Conservation (phyloP, 2,888 invertebrate species). For the Drosophila neotestacea region DNA sequence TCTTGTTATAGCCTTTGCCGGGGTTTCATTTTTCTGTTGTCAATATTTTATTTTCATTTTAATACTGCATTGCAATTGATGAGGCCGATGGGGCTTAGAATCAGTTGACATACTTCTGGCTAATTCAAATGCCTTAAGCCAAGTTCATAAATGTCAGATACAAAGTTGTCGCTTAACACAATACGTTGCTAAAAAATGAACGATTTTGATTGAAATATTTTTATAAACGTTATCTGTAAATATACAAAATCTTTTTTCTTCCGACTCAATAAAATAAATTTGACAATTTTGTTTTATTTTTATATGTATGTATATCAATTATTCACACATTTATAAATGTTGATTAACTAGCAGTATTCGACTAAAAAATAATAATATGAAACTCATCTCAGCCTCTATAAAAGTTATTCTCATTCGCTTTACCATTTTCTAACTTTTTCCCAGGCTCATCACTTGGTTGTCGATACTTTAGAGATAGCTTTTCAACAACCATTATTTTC, state of each 20-base stretch:
- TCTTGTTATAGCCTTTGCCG: background rate
- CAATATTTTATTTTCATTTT: slow-evolving; percentile 1
- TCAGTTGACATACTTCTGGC: slow-evolving; percentile 10
- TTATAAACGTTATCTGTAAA: too few species aligned
- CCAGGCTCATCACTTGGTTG: slow-evolving; percentile 9
- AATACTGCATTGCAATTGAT: slow-evolving; percentile 34
- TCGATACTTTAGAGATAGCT: background rate
- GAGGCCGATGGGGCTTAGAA: slow-evolving; percentile 17
- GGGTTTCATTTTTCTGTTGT: background rate
- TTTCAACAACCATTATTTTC: slow-evolving; percentile 44
- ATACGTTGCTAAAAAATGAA: background rate
- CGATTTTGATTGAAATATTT: too few species aligned
- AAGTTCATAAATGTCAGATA: background rate
- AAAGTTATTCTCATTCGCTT: background rate
- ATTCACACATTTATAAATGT: too few species aligned
- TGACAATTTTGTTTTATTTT: too few species aligned
- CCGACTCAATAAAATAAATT: too few species aligned
- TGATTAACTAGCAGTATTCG: too few species aligned
- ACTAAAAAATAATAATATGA: background rate
- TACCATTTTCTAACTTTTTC: slow-evolving; percentile 3
- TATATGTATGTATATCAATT: too few species aligned
- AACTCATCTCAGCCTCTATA: too few species aligned
- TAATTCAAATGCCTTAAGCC: slow-evolving; percentile 3
- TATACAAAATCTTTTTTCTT: too few species aligned
- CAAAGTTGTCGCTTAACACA: background rate